Conservation (phyloP, 2,797 vertebrate genomes). For the Euthynnus affinis region DNA sequence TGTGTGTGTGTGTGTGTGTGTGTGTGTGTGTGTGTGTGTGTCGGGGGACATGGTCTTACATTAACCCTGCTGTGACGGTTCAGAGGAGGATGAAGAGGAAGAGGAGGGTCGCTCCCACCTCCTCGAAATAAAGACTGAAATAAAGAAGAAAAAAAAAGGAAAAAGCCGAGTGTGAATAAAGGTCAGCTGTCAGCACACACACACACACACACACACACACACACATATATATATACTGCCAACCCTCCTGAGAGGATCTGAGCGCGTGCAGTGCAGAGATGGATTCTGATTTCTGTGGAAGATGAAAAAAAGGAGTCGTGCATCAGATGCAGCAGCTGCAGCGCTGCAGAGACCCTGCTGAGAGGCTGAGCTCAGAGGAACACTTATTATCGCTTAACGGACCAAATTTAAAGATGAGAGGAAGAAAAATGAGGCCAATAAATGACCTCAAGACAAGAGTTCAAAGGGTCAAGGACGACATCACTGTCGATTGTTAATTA, state of each 20-base stretch:
- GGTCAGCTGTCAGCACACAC: slow-evolving; percentile 68
- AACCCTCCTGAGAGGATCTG: slow-evolving; percentile 28
- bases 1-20: slow-evolving; percentile 35
- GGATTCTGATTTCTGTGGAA: slow-evolving; percentile 9
- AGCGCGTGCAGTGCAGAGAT: slow-evolving; percentile 46
- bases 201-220: slow-evolving; percentile 28
- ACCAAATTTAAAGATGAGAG: neutral
- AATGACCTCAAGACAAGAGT: neutral
- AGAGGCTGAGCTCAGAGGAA: neutral
- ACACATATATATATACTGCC: slow-evolving; percentile 8
- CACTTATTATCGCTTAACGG: neutral
- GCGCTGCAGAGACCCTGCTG: too few relatives aligned
- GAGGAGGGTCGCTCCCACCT: slow-evolving; percentile 58
- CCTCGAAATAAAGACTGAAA: slow-evolving; percentile 29
- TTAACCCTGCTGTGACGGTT: slow-evolving; percentile 78
- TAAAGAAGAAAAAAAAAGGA: slow-evolving; percentile 20
- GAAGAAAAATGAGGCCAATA: neutral
- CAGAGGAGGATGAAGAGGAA: slow-evolving; percentile 65
- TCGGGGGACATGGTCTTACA: slow-evolving; percentile 67
- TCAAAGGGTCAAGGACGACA: too few relatives aligned
- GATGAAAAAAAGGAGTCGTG: slow-evolving; percentile 13
- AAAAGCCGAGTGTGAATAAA: slow-evolving; percentile 68
- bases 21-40: slow-evolving; percentile 37
- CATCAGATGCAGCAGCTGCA: slow-evolving; percentile 13
- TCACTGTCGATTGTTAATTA: too few relatives aligned